phyloP scores from a whole-genome alignment of 2,888 invertebrate genomes.

The Abrostola triplasia region DNA sequence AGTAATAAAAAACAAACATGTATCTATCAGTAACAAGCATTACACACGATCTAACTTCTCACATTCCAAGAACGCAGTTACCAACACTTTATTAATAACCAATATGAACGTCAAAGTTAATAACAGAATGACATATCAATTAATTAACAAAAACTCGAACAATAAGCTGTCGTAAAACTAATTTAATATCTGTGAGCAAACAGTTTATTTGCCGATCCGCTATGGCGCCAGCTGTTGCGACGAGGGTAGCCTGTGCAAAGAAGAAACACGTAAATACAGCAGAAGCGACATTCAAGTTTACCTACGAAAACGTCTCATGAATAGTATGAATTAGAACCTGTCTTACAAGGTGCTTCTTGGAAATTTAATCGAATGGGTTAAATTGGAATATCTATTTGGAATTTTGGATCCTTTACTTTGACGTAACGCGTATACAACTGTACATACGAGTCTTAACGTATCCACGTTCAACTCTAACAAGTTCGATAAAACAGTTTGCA shows the following conservation, averaged over 20 bases:
- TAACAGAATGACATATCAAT: conserved; percentile 59
- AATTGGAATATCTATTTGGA: too few relatives aligned
- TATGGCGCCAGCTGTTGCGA: conserved; percentile 74
- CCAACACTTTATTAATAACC: conserved; percentile 33
- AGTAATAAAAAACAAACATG: too few relatives aligned
- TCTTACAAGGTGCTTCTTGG: too few relatives aligned
- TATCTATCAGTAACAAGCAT: not conserved
- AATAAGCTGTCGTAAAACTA: conserved; percentile 67
- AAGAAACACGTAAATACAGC: conserved; percentile 48
- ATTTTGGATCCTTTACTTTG: too few relatives aligned
- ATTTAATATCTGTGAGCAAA: conserved; percentile 73
- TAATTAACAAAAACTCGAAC: conserved; percentile 69
- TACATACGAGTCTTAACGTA: too few relatives aligned
- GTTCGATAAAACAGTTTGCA: too few relatives aligned
- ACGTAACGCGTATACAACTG: too few relatives aligned
- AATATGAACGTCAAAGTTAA: conserved; percentile 31
- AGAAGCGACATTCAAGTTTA: conserved; percentile 33
- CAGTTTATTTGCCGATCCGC: conserved; percentile 71
- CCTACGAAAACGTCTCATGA: not conserved
- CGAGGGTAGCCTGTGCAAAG: conserved; percentile 61
- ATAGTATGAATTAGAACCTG: not conserved
- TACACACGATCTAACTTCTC: conserved; percentile 6
- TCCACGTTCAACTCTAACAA: too few relatives aligned
- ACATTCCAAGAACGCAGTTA: conserved; percentile 5
- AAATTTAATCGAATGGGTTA: too few relatives aligned